A percentile compares a stretch with the other conserved stretches of the same genome.
Evolutionary conservation across 1,140 invertebrate genomes (phyloP).

Genomic region (Hycleus cichorii): DNA sequence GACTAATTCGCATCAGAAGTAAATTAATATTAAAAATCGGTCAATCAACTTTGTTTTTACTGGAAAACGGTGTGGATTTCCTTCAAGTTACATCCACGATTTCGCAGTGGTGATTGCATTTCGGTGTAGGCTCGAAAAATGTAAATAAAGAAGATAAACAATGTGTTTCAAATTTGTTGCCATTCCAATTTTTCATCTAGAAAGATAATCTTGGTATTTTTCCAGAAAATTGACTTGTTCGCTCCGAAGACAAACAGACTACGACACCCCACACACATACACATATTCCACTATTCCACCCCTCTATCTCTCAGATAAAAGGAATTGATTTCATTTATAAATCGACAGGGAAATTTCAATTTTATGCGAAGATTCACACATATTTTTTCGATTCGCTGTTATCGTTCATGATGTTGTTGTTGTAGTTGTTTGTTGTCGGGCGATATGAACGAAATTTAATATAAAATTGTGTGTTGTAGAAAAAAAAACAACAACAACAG

Average conservation of each 20-base stretch:
- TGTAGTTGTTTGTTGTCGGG: background rate
- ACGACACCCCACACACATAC: slow-evolving; percentile 1
- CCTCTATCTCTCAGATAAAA: slow-evolving; percentile 6
- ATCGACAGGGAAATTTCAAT: slow-evolving; percentile 14
- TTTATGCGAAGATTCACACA: background rate
- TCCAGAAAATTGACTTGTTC: slow-evolving; percentile 30
- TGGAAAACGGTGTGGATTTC: no score
- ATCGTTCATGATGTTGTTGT: background rate
- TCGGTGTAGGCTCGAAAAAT: background rate
- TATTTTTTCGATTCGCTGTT: background rate
- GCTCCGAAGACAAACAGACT: slow-evolving; percentile 20
- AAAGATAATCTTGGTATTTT: slow-evolving; percentile 24
- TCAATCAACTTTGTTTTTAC: no score
- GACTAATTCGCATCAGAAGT: no score
- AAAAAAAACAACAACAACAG: background rate
- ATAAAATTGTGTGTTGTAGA: background rate
- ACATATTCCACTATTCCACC: no score
- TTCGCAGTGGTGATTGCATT: no score
- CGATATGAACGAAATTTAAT: background rate
- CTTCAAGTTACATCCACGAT: no score
- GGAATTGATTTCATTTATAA: slow-evolving; percentile 30
- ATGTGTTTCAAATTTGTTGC: slow-evolving; percentile 30
- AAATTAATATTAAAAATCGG: no score
- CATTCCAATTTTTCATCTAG: slow-evolving; percentile 27
- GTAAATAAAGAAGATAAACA: slow-evolving; percentile 29